Evolutionary conservation across 2,113 vertebrate genomes (phyloP).

Genomic region (Anoplopoma fimbria): DNA sequence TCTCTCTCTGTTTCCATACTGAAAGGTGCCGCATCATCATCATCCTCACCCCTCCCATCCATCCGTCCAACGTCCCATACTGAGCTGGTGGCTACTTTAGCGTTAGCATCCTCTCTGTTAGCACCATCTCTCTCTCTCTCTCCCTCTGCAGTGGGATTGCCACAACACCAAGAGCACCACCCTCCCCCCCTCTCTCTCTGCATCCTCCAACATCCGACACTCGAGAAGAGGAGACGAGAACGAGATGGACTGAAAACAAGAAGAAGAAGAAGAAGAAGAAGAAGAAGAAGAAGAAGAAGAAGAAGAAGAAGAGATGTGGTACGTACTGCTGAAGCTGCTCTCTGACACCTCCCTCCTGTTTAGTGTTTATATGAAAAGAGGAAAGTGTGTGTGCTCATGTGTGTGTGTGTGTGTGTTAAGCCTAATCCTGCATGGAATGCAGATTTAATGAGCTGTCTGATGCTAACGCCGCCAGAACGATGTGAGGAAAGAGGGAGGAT

Average conservation of each 20-base stretch:
- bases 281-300: constrained; percentile 44
- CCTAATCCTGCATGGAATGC: constrained; percentile 52
- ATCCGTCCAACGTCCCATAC: constrained; percentile 75
- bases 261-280: constrained; percentile 49
- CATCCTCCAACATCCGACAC: constrained; percentile 86
- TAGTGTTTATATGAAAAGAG: neutral
- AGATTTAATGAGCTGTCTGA: constrained; percentile 64
- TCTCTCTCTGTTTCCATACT: constrained; percentile 67
- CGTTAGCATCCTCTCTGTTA: constrained; percentile 86
- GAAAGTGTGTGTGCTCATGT: constrained; percentile 26
- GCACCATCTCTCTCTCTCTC: constrained; percentile 35
- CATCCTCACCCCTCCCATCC: constrained; percentile 67
- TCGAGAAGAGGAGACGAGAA: constrained; percentile 80
- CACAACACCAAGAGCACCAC: constrained; percentile 84
- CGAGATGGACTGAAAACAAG: constrained; percentile 82
- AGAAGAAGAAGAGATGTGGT: constrained; percentile 84
- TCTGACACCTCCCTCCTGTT: constrained; percentile 29
- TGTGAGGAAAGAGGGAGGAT: neutral
- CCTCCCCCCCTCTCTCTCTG: constrained; percentile 73
- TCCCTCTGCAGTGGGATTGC: constrained; percentile 67
- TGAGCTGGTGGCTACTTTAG: constrained; percentile 91
- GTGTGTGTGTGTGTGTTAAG: constrained; percentile 38
- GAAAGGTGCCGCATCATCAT: constrained; percentile 97
- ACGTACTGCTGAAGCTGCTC: constrained; percentile 79
- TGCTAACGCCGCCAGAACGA: constrained; percentile 33